These are phyloP conservation scores for Asobara japonica DNA, from an alignment of 1,140 invertebrate genomes.

Conservation along the genomic window DNA sequence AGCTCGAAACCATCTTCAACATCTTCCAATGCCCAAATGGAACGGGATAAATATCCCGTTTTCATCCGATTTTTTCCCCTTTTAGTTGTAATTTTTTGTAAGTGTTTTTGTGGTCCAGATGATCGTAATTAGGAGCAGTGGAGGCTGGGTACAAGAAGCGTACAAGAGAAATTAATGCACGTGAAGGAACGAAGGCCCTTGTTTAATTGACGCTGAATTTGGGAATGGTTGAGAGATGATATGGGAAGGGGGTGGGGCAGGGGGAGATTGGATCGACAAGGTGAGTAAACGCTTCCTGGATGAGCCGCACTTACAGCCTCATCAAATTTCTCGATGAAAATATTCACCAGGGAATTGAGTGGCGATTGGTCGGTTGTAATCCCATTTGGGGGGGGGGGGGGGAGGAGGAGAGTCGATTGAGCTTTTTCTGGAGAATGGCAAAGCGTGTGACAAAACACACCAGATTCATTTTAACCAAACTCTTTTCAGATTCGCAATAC, in stretches of 20 bases:
- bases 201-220: constrained; percentile 52
- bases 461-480: too few species aligned
- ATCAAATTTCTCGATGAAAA: constrained; percentile 56
- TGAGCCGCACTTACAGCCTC: constrained; percentile 48
- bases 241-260: constrained; percentile 11
- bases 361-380: constrained; percentile 17
- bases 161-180: constrained; percentile 48
- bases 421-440: too few species aligned
- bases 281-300: constrained; percentile 24
- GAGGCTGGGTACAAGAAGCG: neutral
- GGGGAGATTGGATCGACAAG: neutral
- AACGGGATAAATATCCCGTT: neutral
- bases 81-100: neutral
- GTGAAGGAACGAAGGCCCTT: constrained; percentile 14
- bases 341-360: constrained; percentile 47
- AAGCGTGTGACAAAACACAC: too few species aligned
- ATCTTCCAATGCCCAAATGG: neutral
- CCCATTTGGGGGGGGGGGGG: neutral
- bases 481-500: too few species aligned
- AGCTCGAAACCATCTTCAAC: too few species aligned
- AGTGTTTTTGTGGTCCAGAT: neutral
- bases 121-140: constrained; percentile 24
- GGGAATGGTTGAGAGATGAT: constrained; percentile 21
- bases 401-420: too few species aligned
- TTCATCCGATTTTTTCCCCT: neutral